These are phyloP conservation scores for Morpho helenor DNA, from an alignment of 2,888 invertebrate genomes.

Conservation along the genomic window DNA sequence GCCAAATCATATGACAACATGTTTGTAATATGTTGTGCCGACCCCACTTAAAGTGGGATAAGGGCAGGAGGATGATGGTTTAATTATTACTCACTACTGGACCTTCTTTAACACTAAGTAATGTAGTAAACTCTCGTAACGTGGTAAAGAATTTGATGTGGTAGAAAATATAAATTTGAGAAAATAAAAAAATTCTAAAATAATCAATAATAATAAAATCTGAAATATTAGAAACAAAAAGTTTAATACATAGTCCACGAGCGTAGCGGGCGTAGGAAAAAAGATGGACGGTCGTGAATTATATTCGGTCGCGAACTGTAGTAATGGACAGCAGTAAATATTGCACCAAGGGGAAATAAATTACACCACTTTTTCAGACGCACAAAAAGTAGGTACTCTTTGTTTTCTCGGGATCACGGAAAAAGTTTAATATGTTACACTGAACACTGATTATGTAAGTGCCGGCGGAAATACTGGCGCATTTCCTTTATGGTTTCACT, in stretches of 20 bases:
- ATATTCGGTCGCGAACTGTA: conserved; percentile 77
- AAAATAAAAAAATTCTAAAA: background rate
- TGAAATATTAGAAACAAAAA: conserved; percentile 43
- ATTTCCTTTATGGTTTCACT: no score
- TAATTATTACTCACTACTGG: no score
- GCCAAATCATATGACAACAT: no score
- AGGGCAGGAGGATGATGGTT: no score
- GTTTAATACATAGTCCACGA: conserved; percentile 66
- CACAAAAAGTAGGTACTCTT: conserved; percentile 57
- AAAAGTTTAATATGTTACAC: conserved; percentile 70
- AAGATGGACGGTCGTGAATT: conserved; percentile 75
- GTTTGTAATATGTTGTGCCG: no score
- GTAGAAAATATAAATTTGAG: background rate
- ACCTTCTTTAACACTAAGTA: no score
- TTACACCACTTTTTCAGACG: conserved; percentile 72
- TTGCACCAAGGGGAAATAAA: conserved; percentile 77
- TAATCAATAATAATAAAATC: conserved; percentile 52
- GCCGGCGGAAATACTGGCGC: conserved; percentile 1
- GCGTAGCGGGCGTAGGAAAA: conserved; percentile 59
- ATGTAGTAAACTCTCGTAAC: no score
- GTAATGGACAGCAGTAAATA: conserved; percentile 79
- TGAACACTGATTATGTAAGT: conserved; percentile 35
- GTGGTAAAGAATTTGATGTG: no score
- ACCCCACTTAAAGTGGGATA: no score
- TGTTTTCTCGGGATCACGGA: conserved; percentile 53